phyloP scores from a whole-genome alignment of 2,113 vertebrate genomes.

The Brachyhypopomus occidentalis region DNA sequence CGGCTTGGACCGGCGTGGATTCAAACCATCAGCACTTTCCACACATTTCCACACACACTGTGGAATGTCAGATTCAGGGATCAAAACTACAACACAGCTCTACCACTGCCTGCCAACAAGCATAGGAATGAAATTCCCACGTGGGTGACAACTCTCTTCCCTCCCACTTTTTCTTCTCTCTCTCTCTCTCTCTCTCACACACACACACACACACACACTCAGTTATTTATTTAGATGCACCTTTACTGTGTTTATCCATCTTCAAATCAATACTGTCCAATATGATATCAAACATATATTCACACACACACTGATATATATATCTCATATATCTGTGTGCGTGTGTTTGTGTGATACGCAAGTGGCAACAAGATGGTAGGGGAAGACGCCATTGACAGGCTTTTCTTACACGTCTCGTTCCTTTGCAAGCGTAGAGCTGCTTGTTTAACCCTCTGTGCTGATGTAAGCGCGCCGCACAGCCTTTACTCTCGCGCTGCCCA shows the following conservation, averaged over 20 bases:
- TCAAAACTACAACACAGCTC: neutral
- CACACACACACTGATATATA: too few relatives aligned
- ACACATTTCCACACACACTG: too few relatives aligned
- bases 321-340: too few relatives aligned
- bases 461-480: neutral
- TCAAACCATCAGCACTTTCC: too few relatives aligned
- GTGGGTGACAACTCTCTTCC: too few relatives aligned
- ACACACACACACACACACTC: too few relatives aligned
- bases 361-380: too few relatives aligned
- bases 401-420: neutral
- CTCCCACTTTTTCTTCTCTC: neutral
- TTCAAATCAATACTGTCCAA: neutral
- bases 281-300: neutral
- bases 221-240: neutral
- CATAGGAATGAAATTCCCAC: too few relatives aligned
- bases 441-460: neutral
- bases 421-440: neutral
- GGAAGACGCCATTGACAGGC: neutral
- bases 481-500: neutral
- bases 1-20: too few relatives aligned
- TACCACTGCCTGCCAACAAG: neutral
- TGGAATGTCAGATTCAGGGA: too few relatives aligned
- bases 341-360: too few relatives aligned
- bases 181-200: neutral
- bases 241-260: neutral